Evolutionary conservation across 2,888 invertebrate genomes (phyloP).

Genomic region (Anticlea derivata): DNA sequence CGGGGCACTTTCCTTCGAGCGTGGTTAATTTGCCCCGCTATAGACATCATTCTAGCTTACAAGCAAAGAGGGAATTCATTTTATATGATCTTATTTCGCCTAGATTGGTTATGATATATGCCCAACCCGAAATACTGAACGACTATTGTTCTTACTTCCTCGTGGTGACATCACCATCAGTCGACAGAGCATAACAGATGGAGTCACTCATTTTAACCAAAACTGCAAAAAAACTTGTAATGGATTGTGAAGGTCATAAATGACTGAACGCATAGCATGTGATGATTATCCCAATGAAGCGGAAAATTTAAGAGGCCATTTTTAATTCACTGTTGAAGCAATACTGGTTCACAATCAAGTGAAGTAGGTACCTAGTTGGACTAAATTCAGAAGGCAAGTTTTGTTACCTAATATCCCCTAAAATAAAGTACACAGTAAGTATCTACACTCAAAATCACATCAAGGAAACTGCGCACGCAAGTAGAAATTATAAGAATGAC

Average conservation of each 20-base stretch:
- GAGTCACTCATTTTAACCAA: constrained; percentile 37
- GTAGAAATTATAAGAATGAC: constrained; percentile 34
- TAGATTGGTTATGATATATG: constrained; percentile 10
- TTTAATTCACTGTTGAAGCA: too few species aligned
- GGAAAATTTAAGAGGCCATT: constrained; percentile 8
- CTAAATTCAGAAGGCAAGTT: too few species aligned
- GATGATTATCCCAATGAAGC: constrained; percentile 14
- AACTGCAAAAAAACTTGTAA: constrained; percentile 10
- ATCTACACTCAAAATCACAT: constrained; percentile 20
- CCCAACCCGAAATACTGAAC: constrained; percentile 21
- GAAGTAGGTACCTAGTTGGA: too few species aligned
- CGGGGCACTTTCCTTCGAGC: constrained; percentile 26
- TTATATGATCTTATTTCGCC: constrained; percentile 4
- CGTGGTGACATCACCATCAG: constrained; percentile 41
- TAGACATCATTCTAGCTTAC: constrained; percentile 12
- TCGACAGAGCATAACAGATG: constrained; percentile 27
- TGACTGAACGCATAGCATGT: constrained; percentile 13
- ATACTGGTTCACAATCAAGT: too few species aligned
- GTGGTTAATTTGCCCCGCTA: constrained; percentile 1
- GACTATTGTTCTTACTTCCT: constrained; percentile 28
- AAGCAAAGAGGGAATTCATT: constrained; percentile 7
- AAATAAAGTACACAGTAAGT: background rate
- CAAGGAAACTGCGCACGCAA: constrained; percentile 35
- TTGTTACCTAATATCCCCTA: too few species aligned
- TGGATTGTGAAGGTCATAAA: constrained; percentile 22